Percentiles rank a stretch among this genome's conserved stretches.
These are phyloP conservation scores for Tachuris rubrigastra DNA, from an alignment of 2,113 vertebrate species.

Conservation along the genomic window DNA sequence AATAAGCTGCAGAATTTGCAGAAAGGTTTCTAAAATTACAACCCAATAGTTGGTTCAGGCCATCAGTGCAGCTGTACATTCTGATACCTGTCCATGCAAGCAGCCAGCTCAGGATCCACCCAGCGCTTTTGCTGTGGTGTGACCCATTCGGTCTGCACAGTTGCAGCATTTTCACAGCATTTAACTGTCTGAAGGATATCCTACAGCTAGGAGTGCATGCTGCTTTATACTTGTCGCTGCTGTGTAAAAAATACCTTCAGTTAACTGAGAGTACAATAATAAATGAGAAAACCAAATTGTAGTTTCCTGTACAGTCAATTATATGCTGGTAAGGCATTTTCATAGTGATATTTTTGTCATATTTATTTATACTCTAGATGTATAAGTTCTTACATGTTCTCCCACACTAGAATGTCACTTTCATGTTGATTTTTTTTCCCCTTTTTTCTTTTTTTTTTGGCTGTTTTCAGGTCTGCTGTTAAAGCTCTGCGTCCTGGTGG, in stretches of 20 bases:
- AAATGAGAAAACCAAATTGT: background rate
- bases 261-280: background rate
- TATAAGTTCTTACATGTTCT: background rate
- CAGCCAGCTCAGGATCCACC: no score
- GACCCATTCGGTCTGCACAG: background rate
- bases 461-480: constrained; percentile 84
- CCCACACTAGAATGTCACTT: background rate
- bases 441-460: background rate
- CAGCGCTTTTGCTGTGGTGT: background rate
- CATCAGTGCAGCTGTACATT: no score
- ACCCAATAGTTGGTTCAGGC: no score
- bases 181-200: background rate
- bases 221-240: background rate
- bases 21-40: background rate
- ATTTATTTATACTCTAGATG: background rate
- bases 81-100: background rate
- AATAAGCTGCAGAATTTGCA: background rate
- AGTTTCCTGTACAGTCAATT: background rate
- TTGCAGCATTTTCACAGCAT: background rate
- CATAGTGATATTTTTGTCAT: background rate
- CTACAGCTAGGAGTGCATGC: background rate
- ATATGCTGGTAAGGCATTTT: background rate
- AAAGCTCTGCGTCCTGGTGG: constrained; percentile 88
- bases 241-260: background rate
- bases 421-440: background rate